A percentile compares a stretch with the other conserved stretches of the same genome.
These are phyloP conservation scores for Perithous albicinctus DNA, from an alignment of 2,888 invertebrate species.

Conservation along the genomic window DNA sequence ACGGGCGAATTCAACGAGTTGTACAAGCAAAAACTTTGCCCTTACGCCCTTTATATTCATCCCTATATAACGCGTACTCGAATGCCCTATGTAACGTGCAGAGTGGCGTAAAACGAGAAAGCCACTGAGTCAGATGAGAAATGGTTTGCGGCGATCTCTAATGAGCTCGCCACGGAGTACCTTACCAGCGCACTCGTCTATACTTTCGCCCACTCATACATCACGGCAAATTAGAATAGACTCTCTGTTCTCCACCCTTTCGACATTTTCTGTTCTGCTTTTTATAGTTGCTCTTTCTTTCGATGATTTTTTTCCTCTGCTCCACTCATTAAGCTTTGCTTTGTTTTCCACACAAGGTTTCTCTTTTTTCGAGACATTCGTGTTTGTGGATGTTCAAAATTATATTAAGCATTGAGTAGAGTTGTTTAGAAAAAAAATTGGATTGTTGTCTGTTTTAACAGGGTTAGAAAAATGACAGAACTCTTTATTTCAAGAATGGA, in stretches of 20 bases:
- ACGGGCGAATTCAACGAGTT: constrained; percentile 58
- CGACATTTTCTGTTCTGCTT: not conserved
- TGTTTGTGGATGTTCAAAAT: too few species aligned
- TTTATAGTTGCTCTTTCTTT: too few species aligned
- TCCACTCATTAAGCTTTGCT: too few species aligned
- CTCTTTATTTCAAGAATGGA: too few species aligned
- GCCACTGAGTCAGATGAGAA: constrained; percentile 56
- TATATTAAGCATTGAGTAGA: too few species aligned
- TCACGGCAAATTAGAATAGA: constrained; percentile 31
- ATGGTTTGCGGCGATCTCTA: constrained; percentile 64
- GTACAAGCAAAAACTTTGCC: constrained; percentile 59
- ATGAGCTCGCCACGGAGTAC: constrained; percentile 56
- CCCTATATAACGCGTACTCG: constrained; percentile 22
- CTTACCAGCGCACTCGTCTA: constrained; percentile 34
- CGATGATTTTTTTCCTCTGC: too few species aligned
- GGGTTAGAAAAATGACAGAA: too few species aligned
- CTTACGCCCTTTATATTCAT: not conserved
- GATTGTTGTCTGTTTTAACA: too few species aligned
- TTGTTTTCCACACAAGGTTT: too few species aligned
- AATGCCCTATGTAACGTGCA: constrained; percentile 39
- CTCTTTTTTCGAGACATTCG: too few species aligned
- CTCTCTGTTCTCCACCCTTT: constrained; percentile 4
- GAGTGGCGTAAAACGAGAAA: constrained; percentile 54
- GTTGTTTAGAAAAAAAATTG: too few species aligned
- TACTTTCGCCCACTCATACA: constrained; percentile 21